Percentiles rank a stretch among this genome's conserved stretches.
phyloP scores from a whole-genome alignment of 2,113 vertebrate species.

The Cebus imitator region DNA sequence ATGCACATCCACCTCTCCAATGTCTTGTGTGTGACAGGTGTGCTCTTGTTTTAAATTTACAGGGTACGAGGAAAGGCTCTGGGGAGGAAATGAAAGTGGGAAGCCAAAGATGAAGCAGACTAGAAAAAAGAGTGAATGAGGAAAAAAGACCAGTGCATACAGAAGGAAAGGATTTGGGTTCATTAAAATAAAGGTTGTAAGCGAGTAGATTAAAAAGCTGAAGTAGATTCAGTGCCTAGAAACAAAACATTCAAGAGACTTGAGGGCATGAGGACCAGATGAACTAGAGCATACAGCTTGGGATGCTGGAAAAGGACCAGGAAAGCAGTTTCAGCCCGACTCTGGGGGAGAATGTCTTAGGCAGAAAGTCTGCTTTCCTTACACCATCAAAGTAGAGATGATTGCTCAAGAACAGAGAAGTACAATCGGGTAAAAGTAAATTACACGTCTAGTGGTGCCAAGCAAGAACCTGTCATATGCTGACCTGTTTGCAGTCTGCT shows the following conservation, averaged over 20 bases:
- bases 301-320: background rate
- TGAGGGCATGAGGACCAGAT: background rate
- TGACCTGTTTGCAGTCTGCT: background rate
- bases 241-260: background rate
- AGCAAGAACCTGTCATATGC: background rate
- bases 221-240: background rate
- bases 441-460: background rate
- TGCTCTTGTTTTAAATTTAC: background rate
- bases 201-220: background rate
- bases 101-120: background rate
- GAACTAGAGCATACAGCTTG: background rate
- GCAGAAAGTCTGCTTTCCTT: background rate
- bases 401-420: background rate
- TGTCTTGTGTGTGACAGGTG: background rate
- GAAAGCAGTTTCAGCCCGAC: background rate
- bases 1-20: background rate
- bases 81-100: background rate
- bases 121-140: background rate
- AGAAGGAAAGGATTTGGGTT: background rate
- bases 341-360: background rate
- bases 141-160: background rate
- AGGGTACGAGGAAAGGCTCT: background rate
- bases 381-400: background rate
- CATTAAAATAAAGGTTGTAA: background rate
- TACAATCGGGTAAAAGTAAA: constrained; percentile 10